A percentile compares a stretch with the other conserved stretches of the same genome.
phyloP scores from a whole-genome alignment of 92 coral and sea anemone species.

The Parazoanthus swiftii region DNA sequence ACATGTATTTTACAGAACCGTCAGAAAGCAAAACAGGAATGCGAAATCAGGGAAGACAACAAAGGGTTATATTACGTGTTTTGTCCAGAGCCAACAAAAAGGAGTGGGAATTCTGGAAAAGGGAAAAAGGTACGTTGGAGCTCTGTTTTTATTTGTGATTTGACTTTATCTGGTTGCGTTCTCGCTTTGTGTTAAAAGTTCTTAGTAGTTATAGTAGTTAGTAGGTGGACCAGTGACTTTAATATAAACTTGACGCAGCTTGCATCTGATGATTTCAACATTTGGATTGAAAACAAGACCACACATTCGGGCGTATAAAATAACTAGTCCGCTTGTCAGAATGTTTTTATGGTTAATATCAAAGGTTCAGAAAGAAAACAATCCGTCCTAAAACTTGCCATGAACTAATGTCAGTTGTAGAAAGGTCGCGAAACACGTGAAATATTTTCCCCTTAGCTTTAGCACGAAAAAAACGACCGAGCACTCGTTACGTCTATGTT shows the following conservation, averaged over 20 bases:
- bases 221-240: no score
- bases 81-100: conserved; percentile 12
- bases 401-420: background rate
- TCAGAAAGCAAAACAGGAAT: background rate
- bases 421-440: background rate
- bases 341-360: background rate
- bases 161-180: background rate
- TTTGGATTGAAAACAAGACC: background rate
- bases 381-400: background rate
- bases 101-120: background rate
- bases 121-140: conserved; percentile 10
- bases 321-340: background rate
- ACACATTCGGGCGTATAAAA: no score
- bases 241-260: no score
- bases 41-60: background rate
- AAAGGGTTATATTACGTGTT: background rate
- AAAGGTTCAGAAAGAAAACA: no score
- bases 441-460: background rate
- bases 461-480: no score
- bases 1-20: conserved; percentile 8
- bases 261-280: background rate
- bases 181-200: background rate
- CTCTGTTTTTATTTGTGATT: background rate
- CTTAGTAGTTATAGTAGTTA: no score
- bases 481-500: background rate